Evolutionary conservation across 2,888 invertebrate species (phyloP).

Genomic region (Protophormia terraenovae): DNA sequence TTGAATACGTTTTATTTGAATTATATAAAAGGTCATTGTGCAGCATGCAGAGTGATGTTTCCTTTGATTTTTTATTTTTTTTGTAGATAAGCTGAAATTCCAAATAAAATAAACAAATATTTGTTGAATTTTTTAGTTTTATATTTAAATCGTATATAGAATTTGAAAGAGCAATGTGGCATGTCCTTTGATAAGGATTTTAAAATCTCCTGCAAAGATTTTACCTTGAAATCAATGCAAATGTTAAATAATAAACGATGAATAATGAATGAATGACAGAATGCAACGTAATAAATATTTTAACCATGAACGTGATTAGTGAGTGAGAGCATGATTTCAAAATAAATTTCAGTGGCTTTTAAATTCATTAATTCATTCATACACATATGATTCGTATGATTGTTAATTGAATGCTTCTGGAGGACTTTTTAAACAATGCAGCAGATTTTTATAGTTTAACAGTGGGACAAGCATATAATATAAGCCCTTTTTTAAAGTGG

Average conservation of each 20-base stretch:
- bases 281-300: neutral
- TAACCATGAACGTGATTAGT: constrained; percentile 31
- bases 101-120: constrained; percentile 7
- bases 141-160: neutral
- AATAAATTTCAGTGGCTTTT: neutral
- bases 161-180: constrained; percentile 2
- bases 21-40: constrained; percentile 23
- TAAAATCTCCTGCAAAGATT: neutral
- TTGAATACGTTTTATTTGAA: neutral
- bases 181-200: constrained; percentile 40
- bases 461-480: neutral
- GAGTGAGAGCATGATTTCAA: neutral
- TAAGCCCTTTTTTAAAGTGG: too few species aligned
- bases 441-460: neutral
- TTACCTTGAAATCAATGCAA: constrained; percentile 52
- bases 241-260: constrained; percentile 28
- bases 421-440: neutral
- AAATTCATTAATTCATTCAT: neutral
- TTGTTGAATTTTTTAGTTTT: constrained; percentile 7
- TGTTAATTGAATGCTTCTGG: neutral
- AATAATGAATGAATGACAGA: neutral
- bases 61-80: constrained; percentile 18
- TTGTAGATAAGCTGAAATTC: neutral
- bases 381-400: neutral
- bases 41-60: neutral